Evolutionary conservation across 2,797 vertebrate genomes (phyloP).

Genomic region (Cyprinodon diabolis): DNA sequence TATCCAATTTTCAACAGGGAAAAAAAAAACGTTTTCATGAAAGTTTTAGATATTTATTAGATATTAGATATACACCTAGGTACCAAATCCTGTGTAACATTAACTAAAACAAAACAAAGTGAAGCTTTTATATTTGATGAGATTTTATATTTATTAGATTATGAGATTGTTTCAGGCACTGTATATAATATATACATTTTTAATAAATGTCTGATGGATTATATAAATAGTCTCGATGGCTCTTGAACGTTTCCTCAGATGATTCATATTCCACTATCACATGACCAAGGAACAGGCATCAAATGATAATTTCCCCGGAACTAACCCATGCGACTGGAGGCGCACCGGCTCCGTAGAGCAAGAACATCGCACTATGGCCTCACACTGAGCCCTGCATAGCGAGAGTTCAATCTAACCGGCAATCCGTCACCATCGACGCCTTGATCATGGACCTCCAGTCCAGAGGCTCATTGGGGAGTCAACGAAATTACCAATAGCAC

Average conservation of each 20-base stretch:
- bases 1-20: too few species aligned
- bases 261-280: conserved; percentile 56
- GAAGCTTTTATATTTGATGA: too few species aligned
- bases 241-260: neutral
- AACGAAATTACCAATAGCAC: conserved; percentile 77
- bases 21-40: too few species aligned
- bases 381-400: conserved; percentile 67
- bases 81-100: too few species aligned
- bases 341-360: conserved; percentile 87
- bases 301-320: conserved; percentile 84
- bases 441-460: conserved; percentile 85
- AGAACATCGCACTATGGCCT: conserved; percentile 84
- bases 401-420: conserved; percentile 80
- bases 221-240: neutral
- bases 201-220: neutral
- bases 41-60: too few species aligned
- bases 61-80: too few species aligned
- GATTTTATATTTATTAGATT: too few species aligned
- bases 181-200: neutral
- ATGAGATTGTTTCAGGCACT: too few species aligned
- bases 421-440: conserved; percentile 89
- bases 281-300: conserved; percentile 67
- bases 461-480: conserved; percentile 77
- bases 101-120: too few species aligned
- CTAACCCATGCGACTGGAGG: conserved; percentile 84